These are phyloP conservation scores for Barypeithes pellucidus DNA, from an alignment of 2,888 invertebrate species.

Conservation along the genomic window DNA sequence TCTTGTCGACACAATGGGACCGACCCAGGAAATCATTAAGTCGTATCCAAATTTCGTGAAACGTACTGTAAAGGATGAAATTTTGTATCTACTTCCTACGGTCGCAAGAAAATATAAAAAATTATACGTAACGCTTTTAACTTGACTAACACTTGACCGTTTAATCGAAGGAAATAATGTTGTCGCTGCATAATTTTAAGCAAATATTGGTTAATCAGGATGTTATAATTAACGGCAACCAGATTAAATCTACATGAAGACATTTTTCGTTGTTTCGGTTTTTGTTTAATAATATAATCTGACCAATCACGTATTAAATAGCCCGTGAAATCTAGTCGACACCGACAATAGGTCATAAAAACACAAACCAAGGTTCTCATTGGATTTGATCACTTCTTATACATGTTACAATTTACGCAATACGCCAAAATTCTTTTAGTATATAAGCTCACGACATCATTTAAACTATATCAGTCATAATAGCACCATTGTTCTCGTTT, in stretches of 20 bases:
- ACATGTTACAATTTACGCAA: constrained; percentile 37
- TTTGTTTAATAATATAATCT: not conserved
- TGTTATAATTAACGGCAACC: not conserved
- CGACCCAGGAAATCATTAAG: too few species aligned
- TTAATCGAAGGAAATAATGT: too few species aligned
- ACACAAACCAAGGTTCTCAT: constrained; percentile 31
- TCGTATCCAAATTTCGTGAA: too few species aligned
- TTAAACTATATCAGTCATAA: constrained; percentile 29
- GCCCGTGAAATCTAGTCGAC: not conserved
- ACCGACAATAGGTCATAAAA: constrained; percentile 6
- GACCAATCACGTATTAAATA: not conserved
- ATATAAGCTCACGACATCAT: constrained; percentile 29
- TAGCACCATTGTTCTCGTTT: not conserved
- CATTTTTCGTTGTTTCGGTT: not conserved
- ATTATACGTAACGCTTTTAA: too few species aligned
- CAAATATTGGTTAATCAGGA: not conserved
- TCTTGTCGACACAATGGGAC: too few species aligned
- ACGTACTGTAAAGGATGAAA: too few species aligned
- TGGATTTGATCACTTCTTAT: constrained; percentile 19
- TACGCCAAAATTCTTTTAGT: constrained; percentile 21
- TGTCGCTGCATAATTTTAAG: too few species aligned
- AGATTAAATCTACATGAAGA: not conserved
- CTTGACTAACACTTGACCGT: too few species aligned
- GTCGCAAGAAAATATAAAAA: too few species aligned
- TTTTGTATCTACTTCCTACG: too few species aligned